Evolutionary conservation across 2,113 vertebrate species (phyloP).

Genomic region (Carassius gibelio): DNA sequence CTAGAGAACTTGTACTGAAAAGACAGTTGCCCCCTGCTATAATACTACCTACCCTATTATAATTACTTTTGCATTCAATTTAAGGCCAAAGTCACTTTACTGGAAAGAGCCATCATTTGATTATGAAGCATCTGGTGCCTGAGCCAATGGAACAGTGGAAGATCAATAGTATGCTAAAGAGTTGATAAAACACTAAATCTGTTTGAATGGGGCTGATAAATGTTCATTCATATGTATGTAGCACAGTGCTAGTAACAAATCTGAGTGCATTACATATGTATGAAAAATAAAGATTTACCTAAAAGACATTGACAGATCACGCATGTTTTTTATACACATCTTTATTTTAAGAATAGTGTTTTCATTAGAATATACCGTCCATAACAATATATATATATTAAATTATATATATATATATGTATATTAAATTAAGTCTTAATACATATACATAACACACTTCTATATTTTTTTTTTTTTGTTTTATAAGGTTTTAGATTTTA

Average conservation of each 20-base stretch:
- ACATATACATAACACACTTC: slow-evolving; percentile 73
- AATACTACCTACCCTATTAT: neutral
- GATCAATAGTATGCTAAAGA: neutral
- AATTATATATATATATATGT: too few species aligned
- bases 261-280: neutral
- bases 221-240: neutral
- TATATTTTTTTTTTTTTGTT: slow-evolving; percentile 50
- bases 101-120: neutral
- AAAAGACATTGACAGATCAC: neutral
- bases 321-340: slow-evolving; percentile 65
- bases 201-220: neutral
- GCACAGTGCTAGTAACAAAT: neutral
- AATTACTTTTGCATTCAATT: neutral
- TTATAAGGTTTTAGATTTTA: slow-evolving; percentile 52
- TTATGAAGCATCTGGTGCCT: slow-evolving; percentile 9
- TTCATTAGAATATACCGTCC: slow-evolving; percentile 66
- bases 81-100: slow-evolving; percentile 16
- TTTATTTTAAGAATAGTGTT: slow-evolving; percentile 79
- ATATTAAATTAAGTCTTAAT: slow-evolving; percentile 74
- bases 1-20: neutral
- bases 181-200: slow-evolving; percentile 9
- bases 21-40: neutral
- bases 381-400: slow-evolving; percentile 65
- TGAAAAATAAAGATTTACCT: neutral
- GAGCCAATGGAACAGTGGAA: slow-evolving; percentile 11